These are phyloP conservation scores for Drosophila funebris DNA, from an alignment of 1,140 invertebrate species.

Conservation along the genomic window DNA sequence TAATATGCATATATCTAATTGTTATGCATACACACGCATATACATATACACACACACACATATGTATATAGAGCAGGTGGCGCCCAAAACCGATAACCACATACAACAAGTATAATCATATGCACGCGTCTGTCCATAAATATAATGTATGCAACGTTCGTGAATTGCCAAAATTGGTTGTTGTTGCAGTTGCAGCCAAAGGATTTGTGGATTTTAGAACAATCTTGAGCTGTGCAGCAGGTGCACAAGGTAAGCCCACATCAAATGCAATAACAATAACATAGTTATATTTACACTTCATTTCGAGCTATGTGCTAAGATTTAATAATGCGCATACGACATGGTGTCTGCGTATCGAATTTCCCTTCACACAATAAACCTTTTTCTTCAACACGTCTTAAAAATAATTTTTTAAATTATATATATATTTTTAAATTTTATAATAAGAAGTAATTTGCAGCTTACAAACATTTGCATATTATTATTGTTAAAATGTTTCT, in stretches of 20 bases:
- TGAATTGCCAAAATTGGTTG: slow-evolving; percentile 75
- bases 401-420: too few species aligned
- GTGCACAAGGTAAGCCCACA: slow-evolving; percentile 73
- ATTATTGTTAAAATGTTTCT: too few species aligned
- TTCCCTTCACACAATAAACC: not conserved
- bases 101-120: slow-evolving; percentile 4
- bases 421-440: too few species aligned
- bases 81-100: not conserved
- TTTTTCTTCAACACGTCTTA: too few species aligned
- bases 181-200: slow-evolving; percentile 82
- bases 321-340: slow-evolving; percentile 63
- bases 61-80: slow-evolving; percentile 3
- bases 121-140: slow-evolving; percentile 32
- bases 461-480: too few species aligned
- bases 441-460: too few species aligned
- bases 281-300: not conserved
- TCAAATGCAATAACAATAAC: too few species aligned
- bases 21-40: slow-evolving; percentile 9
- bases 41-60: slow-evolving; percentile 4
- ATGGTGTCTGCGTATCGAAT: slow-evolving; percentile 64
- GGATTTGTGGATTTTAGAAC: slow-evolving; percentile 81
- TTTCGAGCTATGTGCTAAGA: not conserved
- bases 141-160: slow-evolving; percentile 79
- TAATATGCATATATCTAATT: not conserved
- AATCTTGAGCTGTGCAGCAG: slow-evolving; percentile 60